Percentiles rank a stretch among this genome's conserved stretches.
These are phyloP conservation scores for Babyrousa celebensis DNA, from an alignment of 2,797 vertebrate genomes.

Conservation along the genomic window DNA sequence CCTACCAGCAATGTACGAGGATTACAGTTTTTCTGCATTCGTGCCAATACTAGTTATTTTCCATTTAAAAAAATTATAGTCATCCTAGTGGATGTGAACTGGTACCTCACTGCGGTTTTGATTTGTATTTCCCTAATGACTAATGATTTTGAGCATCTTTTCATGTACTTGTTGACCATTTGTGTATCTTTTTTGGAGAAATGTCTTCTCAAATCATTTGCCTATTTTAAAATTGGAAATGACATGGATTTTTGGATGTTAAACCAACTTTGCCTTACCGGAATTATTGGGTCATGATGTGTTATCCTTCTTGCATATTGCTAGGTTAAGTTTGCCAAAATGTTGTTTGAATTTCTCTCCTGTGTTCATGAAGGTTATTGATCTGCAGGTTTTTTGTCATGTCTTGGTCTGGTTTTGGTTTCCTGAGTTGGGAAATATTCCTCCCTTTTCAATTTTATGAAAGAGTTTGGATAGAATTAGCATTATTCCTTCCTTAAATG, in stretches of 20 bases:
- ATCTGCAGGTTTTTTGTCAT: not conserved
- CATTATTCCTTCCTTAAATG: not conserved
- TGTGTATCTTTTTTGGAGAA: too few species aligned
- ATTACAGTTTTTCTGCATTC: not conserved
- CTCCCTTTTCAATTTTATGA: constrained; percentile 6
- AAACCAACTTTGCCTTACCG: not conserved
- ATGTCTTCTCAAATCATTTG: too few species aligned
- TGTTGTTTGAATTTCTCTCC: constrained; percentile 19
- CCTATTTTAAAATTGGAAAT: too few species aligned
- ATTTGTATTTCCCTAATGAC: too few species aligned
- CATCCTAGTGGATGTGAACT: not conserved
- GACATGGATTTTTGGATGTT: too few species aligned
- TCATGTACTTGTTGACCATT: too few species aligned
- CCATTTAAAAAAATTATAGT: not conserved
- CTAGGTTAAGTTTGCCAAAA: constrained; percentile 8
- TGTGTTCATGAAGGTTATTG: not conserved
- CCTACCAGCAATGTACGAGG: too few species aligned
- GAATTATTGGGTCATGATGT: not conserved
- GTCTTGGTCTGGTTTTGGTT: not conserved
- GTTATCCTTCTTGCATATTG: not conserved
- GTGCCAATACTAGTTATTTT: not conserved
- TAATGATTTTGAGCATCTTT: too few species aligned
- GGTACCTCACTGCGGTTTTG: too few species aligned
- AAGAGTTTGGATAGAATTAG: not conserved
- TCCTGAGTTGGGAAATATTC: constrained; percentile 4